Evolutionary conservation across 2,797 vertebrate genomes (phyloP).

Genomic region (Chanos chanos): DNA sequence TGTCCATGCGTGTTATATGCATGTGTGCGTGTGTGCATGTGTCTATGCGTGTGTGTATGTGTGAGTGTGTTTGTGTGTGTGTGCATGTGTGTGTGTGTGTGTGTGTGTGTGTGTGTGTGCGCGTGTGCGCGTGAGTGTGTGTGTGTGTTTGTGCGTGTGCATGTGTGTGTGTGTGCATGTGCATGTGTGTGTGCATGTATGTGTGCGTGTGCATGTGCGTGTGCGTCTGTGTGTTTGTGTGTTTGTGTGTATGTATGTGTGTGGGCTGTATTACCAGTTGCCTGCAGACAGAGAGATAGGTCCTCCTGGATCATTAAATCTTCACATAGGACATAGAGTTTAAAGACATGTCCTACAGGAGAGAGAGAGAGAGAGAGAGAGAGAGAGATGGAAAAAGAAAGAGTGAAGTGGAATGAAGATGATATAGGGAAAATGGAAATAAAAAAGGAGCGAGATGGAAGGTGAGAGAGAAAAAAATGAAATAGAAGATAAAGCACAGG

Average conservation of each 20-base stretch:
- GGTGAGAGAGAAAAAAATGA: no score
- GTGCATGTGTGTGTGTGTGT: not conserved
- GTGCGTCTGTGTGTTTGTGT: not conserved
- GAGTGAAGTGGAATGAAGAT: not conserved
- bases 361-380: no score
- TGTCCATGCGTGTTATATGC: no score
- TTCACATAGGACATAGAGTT: not conserved
- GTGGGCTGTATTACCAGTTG: not conserved
- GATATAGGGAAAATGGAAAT: not conserved
- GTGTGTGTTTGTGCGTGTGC: no score
- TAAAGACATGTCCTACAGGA: not conserved
- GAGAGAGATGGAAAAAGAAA: no score
- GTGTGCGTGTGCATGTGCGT: constrained; percentile 1
- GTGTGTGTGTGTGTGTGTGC: not conserved
- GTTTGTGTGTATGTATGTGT: not conserved
- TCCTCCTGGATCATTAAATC: constrained; percentile 22
- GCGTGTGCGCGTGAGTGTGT: no score
- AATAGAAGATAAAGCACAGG: no score
- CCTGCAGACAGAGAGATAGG: not conserved
- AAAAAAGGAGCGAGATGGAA: no score
- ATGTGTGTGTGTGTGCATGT: no score
- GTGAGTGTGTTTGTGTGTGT: no score
- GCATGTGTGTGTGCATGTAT: no score
- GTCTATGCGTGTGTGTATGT: not conserved
- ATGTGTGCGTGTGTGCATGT: not conserved